Conservation (phyloP, 2,113 vertebrate genomes). For the Lampris megalopsis region DNA sequence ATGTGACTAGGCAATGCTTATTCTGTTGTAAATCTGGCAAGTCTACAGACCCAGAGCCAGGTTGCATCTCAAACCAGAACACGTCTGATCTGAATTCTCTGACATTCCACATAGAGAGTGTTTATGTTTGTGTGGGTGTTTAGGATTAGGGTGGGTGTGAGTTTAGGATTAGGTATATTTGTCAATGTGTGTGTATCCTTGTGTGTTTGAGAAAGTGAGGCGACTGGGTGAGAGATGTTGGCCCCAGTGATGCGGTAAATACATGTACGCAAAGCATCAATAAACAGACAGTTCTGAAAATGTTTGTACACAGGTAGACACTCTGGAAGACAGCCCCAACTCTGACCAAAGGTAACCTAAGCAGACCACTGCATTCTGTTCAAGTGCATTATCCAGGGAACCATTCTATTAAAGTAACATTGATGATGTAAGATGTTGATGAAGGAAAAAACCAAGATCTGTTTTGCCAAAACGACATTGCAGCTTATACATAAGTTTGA, state of each 20-base stretch:
- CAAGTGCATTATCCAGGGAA: too few species aligned
- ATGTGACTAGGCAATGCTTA: neutral
- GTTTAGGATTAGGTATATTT: constrained; percentile 36
- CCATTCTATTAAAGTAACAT: too few species aligned
- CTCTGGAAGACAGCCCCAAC: constrained; percentile 17
- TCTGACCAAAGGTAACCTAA: neutral
- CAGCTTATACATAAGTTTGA: too few species aligned
- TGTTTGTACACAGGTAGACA: constrained; percentile 40
- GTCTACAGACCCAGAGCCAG: constrained; percentile 12
- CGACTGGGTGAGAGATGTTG: constrained; percentile 33
- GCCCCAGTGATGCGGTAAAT: constrained; percentile 57
- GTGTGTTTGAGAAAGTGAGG: constrained; percentile 64
- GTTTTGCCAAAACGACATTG: too few species aligned
- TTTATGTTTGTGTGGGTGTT: constrained; percentile 58
- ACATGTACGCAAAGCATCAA: constrained; percentile 52
- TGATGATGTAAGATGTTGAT: too few species aligned
- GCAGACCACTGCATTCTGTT: neutral
- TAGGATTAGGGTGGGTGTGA: neutral
- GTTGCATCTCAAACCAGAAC: constrained; percentile 55
- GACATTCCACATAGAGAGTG: constrained; percentile 55
- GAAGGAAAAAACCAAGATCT: too few species aligned
- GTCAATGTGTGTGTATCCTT: constrained; percentile 43
- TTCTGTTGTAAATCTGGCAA: neutral
- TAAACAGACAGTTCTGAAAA: constrained; percentile 60
- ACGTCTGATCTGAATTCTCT: constrained; percentile 21